phyloP scores from a whole-genome alignment of 2,113 vertebrate species.

The Rhynchopsitta pachyrhyncha region DNA sequence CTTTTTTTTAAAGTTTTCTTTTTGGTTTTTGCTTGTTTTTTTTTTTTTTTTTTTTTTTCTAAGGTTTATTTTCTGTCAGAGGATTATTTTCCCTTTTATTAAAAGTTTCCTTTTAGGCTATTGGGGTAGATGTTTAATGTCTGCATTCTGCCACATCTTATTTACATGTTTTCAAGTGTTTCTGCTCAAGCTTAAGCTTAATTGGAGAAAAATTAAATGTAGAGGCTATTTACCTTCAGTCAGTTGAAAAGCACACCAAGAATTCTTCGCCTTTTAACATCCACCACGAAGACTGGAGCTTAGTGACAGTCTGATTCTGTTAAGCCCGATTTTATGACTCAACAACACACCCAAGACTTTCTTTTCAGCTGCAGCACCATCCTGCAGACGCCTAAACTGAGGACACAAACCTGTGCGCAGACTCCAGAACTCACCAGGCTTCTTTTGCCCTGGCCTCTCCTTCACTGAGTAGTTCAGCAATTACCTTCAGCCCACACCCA shows the following conservation, averaged over 20 bases:
- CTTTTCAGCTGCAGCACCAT: neutral
- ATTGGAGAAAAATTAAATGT: neutral
- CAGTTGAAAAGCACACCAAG: neutral
- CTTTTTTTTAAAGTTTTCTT: too few species aligned
- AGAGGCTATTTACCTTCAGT: neutral
- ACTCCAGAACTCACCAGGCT: neutral
- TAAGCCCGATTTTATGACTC: neutral
- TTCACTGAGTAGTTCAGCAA: neutral
- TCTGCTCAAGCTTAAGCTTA: neutral
- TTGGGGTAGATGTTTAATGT: neutral
- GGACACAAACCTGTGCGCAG: accelerated
- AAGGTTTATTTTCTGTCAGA: conserved; percentile 3
- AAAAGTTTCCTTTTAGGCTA: neutral
- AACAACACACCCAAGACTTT: neutral
- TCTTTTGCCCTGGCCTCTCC: neutral
- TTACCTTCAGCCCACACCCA: neutral
- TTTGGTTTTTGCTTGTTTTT: too few species aligned
- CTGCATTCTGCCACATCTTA: conserved; percentile 17
- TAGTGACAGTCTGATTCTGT: neutral
- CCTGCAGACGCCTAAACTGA: neutral
- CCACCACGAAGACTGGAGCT: neutral
- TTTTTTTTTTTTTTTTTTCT: neutral
- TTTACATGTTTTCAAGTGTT: conserved; percentile 2
- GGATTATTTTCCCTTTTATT: neutral
- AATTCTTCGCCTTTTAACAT: neutral